A percentile compares a stretch with the other conserved stretches of the same genome.
phyloP scores from a whole-genome alignment of 2,797 vertebrate genomes.

The Protonibea diacanthus region DNA sequence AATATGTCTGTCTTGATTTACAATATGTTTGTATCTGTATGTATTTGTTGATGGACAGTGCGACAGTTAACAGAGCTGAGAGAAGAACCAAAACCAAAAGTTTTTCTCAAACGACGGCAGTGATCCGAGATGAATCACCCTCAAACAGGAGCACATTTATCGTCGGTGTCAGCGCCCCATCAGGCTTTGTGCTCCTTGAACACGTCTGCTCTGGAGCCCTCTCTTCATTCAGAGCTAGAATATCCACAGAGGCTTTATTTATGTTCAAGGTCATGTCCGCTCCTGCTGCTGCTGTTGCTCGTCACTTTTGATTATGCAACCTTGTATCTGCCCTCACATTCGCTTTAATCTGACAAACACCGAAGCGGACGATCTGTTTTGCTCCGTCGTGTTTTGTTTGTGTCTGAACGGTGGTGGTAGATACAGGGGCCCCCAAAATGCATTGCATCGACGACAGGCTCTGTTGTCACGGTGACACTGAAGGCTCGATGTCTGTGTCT shows the following conservation, averaged over 20 bases:
- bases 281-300: conserved; percentile 10
- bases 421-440: conserved; percentile 1
- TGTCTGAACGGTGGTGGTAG: conserved; percentile 11
- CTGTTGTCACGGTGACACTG: conserved; percentile 30
- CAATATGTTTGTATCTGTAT: too few species aligned
- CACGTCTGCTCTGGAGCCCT: not conserved
- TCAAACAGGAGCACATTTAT: not conserved
- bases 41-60: not conserved
- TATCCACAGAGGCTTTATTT: conserved; percentile 35
- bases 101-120: not conserved
- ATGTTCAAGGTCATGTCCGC: conserved; percentile 29
- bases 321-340: conserved; percentile 26
- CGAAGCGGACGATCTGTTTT: conserved; percentile 16
- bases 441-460: not conserved
- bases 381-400: not conserved
- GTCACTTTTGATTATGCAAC: conserved; percentile 36
- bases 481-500: not conserved
- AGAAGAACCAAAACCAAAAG: not conserved
- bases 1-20: too few species aligned
- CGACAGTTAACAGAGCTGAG: too few species aligned
- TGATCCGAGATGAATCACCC: not conserved
- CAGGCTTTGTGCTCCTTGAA: not conserved
- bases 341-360: conserved; percentile 29
- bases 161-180: not conserved
- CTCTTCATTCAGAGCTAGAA: conserved; percentile 13